Conservation (phyloP, 1,140 invertebrate genomes). For the Calliopsis andreniformis region DNA sequence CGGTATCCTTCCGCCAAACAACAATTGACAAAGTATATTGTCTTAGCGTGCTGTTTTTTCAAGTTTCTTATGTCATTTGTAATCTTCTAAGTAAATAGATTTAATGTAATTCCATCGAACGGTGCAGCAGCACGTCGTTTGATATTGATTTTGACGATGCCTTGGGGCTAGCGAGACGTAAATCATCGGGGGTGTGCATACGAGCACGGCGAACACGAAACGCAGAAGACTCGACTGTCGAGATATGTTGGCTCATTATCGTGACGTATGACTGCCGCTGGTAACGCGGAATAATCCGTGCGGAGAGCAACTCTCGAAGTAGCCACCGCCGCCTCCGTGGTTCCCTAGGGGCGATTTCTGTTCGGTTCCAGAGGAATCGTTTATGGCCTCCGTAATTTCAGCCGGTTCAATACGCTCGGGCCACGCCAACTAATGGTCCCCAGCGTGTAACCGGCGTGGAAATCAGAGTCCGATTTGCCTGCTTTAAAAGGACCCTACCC, state of each 20-base stretch:
- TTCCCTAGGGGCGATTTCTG: conserved; percentile 48
- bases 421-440: conserved; percentile 39
- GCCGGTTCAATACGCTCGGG: conserved; percentile 38
- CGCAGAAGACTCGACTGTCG: conserved; percentile 33
- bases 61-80: too few species aligned
- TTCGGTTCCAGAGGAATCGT: conserved; percentile 46
- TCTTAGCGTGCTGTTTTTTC: too few species aligned
- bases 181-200: conserved; percentile 50
- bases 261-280: conserved; percentile 65
- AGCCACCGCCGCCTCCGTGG: conserved; percentile 14
- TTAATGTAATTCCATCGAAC: too few species aligned
- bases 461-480: conserved; percentile 11
- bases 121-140: too few species aligned
- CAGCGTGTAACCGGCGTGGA: conserved; percentile 32
- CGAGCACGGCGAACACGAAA: conserved; percentile 5
- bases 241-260: conserved; percentile 66
- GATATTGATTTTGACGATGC: conserved; percentile 65
- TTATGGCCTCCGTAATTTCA: conserved; percentile 51
- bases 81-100: too few species aligned
- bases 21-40: too few species aligned
- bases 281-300: conserved; percentile 42
- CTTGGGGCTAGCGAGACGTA: conserved; percentile 54
- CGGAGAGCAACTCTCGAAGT: neutral
- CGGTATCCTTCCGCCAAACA: too few species aligned
- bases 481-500: conserved; percentile 31